Evolutionary conservation across 2,797 vertebrate species (phyloP).

Genomic region (Poecile montanus): DNA sequence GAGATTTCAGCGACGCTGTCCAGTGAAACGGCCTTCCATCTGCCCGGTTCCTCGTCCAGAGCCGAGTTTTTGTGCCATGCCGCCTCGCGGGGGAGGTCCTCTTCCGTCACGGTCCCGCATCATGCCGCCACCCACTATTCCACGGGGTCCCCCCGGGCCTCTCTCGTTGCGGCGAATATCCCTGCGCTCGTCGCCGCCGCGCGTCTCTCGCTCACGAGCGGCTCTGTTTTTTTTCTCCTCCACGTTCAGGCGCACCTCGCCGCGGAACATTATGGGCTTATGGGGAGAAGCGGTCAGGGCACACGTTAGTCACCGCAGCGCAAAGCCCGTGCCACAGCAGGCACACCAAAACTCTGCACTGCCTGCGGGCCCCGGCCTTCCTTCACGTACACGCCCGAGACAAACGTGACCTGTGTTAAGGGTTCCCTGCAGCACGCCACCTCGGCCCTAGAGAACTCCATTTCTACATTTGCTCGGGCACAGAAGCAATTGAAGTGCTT

Average conservation of each 20-base stretch:
- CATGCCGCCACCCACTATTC: constrained; percentile 87
- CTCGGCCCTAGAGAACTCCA: not conserved
- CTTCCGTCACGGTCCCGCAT: constrained; percentile 91
- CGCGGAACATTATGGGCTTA: constrained; percentile 98
- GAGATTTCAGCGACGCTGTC: constrained; percentile 88
- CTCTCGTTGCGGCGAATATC: constrained; percentile 89
- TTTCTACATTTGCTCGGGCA: not conserved
- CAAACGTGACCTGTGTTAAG: rapidly evolving
- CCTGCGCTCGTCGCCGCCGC: constrained; percentile 84
- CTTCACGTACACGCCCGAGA: rapidly evolving
- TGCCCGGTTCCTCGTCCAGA: constrained; percentile 87
- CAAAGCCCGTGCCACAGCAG: rapidly evolving
- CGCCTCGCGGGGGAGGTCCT: constrained; percentile 89
- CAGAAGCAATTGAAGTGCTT: not conserved
- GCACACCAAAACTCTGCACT: rapidly evolving
- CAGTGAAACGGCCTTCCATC: constrained; percentile 89
- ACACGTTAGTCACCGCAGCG: constrained; percentile 10
- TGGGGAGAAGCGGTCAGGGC: constrained; percentile 41
- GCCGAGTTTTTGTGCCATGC: constrained; percentile 83
- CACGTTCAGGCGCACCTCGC: constrained; percentile 96
- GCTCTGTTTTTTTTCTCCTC: constrained; percentile 97
- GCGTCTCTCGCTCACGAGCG: constrained; percentile 90
- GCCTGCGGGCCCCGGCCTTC: not conserved
- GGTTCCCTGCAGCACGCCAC: not conserved
- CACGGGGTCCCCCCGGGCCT: constrained; percentile 85